A percentile compares a stretch with the other conserved stretches of the same genome.
These are phyloP conservation scores for Epsilonema sp. DNA, from an alignment of 2,888 invertebrate species.

Conservation along the genomic window DNA sequence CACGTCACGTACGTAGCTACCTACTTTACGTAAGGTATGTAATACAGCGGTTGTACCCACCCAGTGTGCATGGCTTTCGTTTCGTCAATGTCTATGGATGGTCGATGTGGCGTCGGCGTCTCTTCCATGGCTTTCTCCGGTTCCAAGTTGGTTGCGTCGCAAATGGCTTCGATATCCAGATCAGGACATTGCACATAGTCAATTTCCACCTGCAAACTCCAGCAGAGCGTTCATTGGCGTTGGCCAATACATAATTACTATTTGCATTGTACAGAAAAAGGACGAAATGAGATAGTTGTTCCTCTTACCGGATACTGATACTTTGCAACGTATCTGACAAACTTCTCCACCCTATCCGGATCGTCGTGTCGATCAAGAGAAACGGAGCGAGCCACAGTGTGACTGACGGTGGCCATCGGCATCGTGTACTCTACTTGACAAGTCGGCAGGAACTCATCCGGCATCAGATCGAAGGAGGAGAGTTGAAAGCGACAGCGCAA, in stretches of 20 bases:
- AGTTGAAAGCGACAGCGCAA: slow-evolving; percentile 80
- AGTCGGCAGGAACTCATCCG: slow-evolving; percentile 66
- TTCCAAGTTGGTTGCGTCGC: slow-evolving; percentile 12
- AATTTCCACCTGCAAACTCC: slow-evolving; percentile 20
- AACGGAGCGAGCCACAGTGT: slow-evolving; percentile 79
- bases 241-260: not conserved
- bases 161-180: slow-evolving; percentile 16
- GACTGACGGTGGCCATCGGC: slow-evolving; percentile 82
- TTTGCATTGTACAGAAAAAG: slow-evolving; percentile 3
- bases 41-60: too few species aligned
- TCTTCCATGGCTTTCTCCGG: slow-evolving; percentile 6
- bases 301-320: slow-evolving; percentile 65
- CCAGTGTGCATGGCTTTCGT: slow-evolving; percentile 1
- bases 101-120: slow-evolving; percentile 1
- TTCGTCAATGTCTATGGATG: slow-evolving; percentile 3
- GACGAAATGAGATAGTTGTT: not conserved
- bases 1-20: too few species aligned
- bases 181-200: slow-evolving; percentile 26
- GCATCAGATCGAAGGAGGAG: slow-evolving; percentile 90
- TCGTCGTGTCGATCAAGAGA: slow-evolving; percentile 32
- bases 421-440: slow-evolving; percentile 91
- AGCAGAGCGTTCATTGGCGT: not conserved
- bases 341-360: slow-evolving; percentile 86
- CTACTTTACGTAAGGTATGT: too few species aligned
- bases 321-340: slow-evolving; percentile 79